Evolutionary conservation across 2,888 invertebrate species (phyloP).

Genomic region (Sabellastarte sp.): DNA sequence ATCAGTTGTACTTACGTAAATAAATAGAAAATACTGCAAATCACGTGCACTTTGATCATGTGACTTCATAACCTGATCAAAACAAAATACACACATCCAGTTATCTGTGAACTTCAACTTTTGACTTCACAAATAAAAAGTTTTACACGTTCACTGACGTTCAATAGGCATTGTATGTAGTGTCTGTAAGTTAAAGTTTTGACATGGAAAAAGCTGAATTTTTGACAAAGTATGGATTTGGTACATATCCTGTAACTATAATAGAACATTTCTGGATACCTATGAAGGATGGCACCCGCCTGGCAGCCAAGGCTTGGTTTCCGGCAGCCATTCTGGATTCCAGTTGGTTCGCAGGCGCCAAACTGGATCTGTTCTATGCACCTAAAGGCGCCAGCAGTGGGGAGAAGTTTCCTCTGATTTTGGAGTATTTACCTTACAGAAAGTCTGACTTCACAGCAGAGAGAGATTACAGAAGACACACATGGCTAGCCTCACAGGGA

Average conservation of each 20-base stretch:
- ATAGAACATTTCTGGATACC: not conserved
- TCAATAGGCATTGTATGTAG: too few species aligned
- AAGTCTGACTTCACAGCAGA: slow-evolving; percentile 26
- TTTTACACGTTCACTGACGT: too few species aligned
- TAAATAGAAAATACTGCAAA: too few species aligned
- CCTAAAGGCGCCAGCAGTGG: not conserved
- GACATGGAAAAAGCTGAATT: too few species aligned
- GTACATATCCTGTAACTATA: not conserved
- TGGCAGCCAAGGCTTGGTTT: not conserved
- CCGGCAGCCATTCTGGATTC: not conserved
- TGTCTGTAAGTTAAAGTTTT: too few species aligned
- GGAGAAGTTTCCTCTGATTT: slow-evolving; percentile 14
- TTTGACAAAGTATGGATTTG: not conserved
- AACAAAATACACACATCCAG: too few species aligned
- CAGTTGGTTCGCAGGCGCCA: not conserved
- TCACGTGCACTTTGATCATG: too few species aligned
- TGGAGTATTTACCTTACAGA: slow-evolving; percentile 32
- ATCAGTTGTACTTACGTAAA: too few species aligned
- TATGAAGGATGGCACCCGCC: not conserved
- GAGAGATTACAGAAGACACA: slow-evolving; percentile 20
- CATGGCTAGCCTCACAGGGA: slow-evolving; percentile 20
- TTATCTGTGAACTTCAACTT: too few species aligned
- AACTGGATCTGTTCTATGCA: not conserved
- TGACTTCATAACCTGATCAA: too few species aligned
- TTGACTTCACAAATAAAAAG: too few species aligned